phyloP scores from a whole-genome alignment of 2,113 vertebrate genomes.

The Macroglossus sobrinus region DNA sequence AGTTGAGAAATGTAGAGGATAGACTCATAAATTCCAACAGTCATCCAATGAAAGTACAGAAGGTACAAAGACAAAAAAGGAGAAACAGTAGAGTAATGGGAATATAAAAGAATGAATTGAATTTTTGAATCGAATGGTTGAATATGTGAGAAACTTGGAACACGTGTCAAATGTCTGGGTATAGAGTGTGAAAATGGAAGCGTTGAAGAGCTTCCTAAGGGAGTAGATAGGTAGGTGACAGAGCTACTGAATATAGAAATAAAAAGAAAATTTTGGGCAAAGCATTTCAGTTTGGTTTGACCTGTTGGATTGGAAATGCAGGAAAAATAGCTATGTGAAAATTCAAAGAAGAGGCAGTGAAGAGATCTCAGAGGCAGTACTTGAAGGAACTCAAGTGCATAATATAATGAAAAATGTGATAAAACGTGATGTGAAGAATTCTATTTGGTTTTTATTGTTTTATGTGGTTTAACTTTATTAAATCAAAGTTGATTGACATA shows the following conservation, averaged over 20 bases:
- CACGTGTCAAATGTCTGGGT: neutral
- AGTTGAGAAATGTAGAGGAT: neutral
- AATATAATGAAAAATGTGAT: neutral
- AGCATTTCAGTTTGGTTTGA: neutral
- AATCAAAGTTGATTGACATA: constrained; percentile 36
- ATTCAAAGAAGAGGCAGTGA: neutral
- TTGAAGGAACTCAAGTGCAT: neutral
- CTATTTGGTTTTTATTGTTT: neutral
- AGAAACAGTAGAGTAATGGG: neutral
- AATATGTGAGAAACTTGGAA: neutral
- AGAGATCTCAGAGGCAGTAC: neutral
- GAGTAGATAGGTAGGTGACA: neutral
- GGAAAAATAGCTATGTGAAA: neutral
- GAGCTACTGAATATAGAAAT: neutral
- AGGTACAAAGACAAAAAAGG: neutral
- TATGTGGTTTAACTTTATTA: neutral
- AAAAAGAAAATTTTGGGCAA: neutral
- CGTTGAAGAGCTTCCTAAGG: neutral
- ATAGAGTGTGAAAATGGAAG: neutral
- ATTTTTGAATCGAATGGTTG: neutral
- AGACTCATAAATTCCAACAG: neutral
- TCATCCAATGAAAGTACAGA: neutral
- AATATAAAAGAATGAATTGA: neutral
- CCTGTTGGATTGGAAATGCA: neutral
- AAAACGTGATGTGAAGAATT: neutral